A percentile compares a stretch with the other conserved stretches of the same genome.
These are phyloP conservation scores for Myrmophylax atrothorax DNA, from an alignment of 2,113 vertebrate species.

Conservation along the genomic window DNA sequence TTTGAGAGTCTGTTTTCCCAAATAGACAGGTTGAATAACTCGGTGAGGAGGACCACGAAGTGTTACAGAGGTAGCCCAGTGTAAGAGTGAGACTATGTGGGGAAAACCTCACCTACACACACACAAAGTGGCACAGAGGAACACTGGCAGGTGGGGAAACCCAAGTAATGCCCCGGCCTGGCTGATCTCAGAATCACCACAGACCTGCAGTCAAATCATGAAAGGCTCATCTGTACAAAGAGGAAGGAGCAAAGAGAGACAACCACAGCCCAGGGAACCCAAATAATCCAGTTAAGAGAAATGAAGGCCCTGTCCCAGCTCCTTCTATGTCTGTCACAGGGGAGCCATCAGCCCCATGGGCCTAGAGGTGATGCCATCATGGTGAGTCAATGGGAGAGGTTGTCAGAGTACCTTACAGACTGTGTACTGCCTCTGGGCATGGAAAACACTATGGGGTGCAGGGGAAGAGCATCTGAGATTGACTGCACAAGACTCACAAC, in stretches of 20 bases:
- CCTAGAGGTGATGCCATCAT: neutral
- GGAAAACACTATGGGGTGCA: neutral
- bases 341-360: neutral
- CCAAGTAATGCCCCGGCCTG: neutral
- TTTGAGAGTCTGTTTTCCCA: neutral
- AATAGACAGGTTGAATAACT: neutral
- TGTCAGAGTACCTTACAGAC: neutral
- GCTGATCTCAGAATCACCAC: neutral
- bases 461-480: neutral
- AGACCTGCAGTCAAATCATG: neutral
- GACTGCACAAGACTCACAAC: neutral
- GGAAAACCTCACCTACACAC: neutral
- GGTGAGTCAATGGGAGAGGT: neutral
- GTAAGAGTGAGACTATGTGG: neutral
- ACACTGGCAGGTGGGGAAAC: neutral
- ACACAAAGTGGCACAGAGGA: neutral
- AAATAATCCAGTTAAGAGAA: neutral
- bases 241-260: neutral
- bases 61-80: neutral
- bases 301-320: neutral
- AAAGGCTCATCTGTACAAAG: neutral
- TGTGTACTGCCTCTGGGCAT: neutral
- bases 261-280: neutral
- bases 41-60: neutral
- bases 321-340: neutral